Evolutionary conservation across 2,888 invertebrate species (phyloP).

Genomic region (Epinotia demarniana): DNA sequence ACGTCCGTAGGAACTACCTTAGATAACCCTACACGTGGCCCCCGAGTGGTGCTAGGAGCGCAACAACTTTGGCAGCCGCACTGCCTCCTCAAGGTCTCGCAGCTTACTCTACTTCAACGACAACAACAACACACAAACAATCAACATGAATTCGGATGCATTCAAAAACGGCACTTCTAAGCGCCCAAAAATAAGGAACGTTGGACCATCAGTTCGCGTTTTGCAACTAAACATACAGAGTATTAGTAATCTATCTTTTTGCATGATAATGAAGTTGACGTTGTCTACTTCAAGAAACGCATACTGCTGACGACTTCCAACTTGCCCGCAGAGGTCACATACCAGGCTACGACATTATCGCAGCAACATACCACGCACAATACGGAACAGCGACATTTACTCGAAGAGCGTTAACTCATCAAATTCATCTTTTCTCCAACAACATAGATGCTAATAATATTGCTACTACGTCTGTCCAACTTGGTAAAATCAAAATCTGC

Average conservation of each 20-base stretch:
- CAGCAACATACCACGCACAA: background rate
- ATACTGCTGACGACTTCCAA: background rate
- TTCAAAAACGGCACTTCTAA: background rate
- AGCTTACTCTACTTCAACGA: slow-evolving; percentile 7
- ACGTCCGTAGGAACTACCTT: no score
- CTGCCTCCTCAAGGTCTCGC: slow-evolving; percentile 4
- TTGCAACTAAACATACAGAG: no score
- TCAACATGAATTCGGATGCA: background rate
- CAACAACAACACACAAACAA: background rate
- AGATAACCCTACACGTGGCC: no score
- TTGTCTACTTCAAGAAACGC: background rate
- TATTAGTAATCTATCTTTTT: no score
- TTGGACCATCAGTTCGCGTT: background rate
- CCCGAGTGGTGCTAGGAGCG: background rate
- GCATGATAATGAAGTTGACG: background rate
- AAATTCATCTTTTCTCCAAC: no score
- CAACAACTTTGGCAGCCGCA: slow-evolving; percentile 3
- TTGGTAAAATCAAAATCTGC: slow-evolving; percentile 1
- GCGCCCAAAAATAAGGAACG: background rate
- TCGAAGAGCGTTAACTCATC: no score
- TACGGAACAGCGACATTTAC: background rate
- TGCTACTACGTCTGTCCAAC: background rate
- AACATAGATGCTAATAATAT: background rate
- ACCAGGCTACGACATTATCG: background rate
- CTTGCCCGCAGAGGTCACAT: background rate